A percentile compares a stretch with the other conserved stretches of the same genome.
Evolutionary conservation across 2,797 vertebrate species (phyloP).

Genomic region (Hydrolagus colliei): DNA sequence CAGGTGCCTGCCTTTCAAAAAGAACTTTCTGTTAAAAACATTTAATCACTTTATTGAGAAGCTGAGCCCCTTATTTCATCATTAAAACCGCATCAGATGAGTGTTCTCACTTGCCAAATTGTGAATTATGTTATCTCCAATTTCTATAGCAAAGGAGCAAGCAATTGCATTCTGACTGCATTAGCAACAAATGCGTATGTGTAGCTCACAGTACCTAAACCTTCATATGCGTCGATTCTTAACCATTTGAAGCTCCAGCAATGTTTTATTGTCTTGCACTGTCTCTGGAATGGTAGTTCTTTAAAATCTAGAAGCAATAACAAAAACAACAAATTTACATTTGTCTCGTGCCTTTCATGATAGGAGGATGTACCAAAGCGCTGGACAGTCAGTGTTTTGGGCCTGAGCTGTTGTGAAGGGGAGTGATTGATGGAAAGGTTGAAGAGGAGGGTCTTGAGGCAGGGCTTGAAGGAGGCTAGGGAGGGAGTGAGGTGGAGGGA

Average conservation of each 20-base stretch:
- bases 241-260: conserved; percentile 35
- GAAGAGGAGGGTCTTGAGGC: too few relatives aligned
- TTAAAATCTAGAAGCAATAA: background rate
- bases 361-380: too few relatives aligned
- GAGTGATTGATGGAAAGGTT: too few relatives aligned
- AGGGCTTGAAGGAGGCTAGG: too few relatives aligned
- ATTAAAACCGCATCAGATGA: conserved; percentile 1
- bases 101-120: conserved; percentile 24
- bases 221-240: conserved; percentile 39
- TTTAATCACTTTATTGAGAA: background rate
- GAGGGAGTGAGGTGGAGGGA: too few relatives aligned
- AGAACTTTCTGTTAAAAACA: conserved; percentile 11
- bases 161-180: conserved; percentile 27
- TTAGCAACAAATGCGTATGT: conserved; percentile 43
- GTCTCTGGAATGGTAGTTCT: background rate
- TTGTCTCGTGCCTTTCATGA: too few relatives aligned
- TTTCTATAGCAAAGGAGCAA: conserved; percentile 32
- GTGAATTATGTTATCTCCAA: background rate
- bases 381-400: too few relatives aligned
- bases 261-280: conserved; percentile 29
- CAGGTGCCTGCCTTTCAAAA: conserved; percentile 42
- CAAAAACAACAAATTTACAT: too few relatives aligned
- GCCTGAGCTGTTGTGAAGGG: too few relatives aligned
- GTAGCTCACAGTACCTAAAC: conserved; percentile 46
- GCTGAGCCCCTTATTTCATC: background rate